Conservation (phyloP, 1,140 invertebrate genomes). For the Acyrthosiphon pisum region DNA sequence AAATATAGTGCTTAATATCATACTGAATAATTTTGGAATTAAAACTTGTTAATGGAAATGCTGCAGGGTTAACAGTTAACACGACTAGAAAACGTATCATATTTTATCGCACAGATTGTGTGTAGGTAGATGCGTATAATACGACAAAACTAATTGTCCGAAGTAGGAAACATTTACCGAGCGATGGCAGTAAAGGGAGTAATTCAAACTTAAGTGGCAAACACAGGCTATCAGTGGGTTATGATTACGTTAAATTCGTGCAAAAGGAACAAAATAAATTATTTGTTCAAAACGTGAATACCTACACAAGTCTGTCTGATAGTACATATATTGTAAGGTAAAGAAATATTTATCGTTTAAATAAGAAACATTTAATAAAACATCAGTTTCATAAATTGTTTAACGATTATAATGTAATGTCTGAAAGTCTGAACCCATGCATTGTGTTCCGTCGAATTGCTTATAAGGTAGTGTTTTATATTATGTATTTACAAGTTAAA, state of each 20-base stretch:
- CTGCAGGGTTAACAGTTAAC: background rate
- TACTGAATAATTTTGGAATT: background rate
- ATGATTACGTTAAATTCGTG: background rate
- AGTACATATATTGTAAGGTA: background rate
- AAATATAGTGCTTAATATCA: background rate
- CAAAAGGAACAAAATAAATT: background rate
- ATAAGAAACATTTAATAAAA: background rate
- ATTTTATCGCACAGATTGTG: background rate
- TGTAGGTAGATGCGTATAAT: background rate
- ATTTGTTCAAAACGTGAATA: background rate
- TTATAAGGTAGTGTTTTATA: background rate
- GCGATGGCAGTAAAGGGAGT: background rate
- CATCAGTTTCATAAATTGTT: background rate
- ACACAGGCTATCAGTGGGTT: background rate
- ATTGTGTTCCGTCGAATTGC: background rate
- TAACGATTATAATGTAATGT: background rate
- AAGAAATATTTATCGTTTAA: slow-evolving; percentile 5
- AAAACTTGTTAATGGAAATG: background rate
- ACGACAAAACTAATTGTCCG: background rate
- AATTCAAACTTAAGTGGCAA: background rate
- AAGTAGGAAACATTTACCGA: background rate
- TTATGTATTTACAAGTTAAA: too few species aligned
- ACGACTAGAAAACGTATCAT: background rate
- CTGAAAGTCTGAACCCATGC: background rate
- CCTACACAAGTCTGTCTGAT: background rate